These are phyloP conservation scores for Leuciscus waleckii DNA, from an alignment of 2,797 vertebrate genomes.

Conservation along the genomic window DNA sequence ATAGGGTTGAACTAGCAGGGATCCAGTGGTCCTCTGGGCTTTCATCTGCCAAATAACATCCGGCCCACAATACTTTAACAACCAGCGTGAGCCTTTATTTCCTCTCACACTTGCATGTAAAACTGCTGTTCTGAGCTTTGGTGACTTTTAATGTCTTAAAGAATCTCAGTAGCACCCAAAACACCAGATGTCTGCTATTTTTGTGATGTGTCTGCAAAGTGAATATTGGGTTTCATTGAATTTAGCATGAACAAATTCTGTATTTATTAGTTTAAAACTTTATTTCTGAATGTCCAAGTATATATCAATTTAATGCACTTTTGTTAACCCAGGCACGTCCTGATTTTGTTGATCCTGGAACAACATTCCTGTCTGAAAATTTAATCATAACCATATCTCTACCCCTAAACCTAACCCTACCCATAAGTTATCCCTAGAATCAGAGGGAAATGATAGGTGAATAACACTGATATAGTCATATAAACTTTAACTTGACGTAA, in stretches of 20 bases:
- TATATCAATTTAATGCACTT: background rate
- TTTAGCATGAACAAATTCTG: background rate
- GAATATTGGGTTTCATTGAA: background rate
- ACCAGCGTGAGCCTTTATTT: slow-evolving; percentile 5
- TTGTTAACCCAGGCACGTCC: background rate
- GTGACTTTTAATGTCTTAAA: slow-evolving; percentile 31
- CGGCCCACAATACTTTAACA: slow-evolving; percentile 16
- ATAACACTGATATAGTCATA: background rate
- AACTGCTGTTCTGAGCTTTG: slow-evolving; percentile 19
- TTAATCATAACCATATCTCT: background rate
- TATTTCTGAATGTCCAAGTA: background rate
- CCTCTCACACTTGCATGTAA: slow-evolving; percentile 6
- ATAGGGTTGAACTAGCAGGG: slow-evolving; percentile 63
- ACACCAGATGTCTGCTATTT: background rate
- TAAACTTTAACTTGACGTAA: background rate
- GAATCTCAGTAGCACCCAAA: background rate
- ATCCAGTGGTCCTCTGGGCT: slow-evolving; percentile 67
- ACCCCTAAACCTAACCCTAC: background rate
- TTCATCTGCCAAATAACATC: slow-evolving; percentile 47
- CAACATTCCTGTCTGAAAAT: background rate
- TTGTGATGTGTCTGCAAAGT: background rate
- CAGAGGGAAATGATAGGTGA: background rate
- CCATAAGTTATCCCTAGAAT: background rate
- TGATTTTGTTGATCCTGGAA: background rate
- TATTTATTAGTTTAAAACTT: background rate